These are phyloP conservation scores for Drosophila pseudotalamancana DNA, from an alignment of 2,888 invertebrate species.

Conservation along the genomic window DNA sequence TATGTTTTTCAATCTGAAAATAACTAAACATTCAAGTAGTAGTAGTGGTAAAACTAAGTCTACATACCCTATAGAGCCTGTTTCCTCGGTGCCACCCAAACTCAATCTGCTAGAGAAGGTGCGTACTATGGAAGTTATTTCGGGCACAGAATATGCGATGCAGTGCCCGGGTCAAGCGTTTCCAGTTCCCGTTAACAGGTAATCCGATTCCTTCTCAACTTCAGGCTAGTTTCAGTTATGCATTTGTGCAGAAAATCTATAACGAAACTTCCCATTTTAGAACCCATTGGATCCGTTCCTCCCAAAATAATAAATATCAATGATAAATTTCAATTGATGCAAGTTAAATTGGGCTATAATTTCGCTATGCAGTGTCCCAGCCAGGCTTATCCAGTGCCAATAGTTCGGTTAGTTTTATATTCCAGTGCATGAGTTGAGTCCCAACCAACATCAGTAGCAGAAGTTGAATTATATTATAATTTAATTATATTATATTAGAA, in stretches of 20 bases:
- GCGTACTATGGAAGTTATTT: constrained; percentile 85
- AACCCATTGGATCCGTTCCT: constrained; percentile 85
- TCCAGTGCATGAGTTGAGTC: neutral
- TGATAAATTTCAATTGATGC: constrained; percentile 81
- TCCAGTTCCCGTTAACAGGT: constrained; percentile 86
- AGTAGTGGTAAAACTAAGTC: neutral
- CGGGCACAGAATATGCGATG: constrained; percentile 86
- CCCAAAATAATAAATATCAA: constrained; percentile 87
- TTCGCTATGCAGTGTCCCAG: constrained; percentile 90
- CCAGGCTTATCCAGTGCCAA: constrained; percentile 90
- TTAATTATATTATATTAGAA: constrained; percentile 66
- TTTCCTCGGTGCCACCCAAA: constrained; percentile 86
- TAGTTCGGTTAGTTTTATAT: constrained; percentile 86
- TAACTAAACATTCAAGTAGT: constrained; percentile 68
- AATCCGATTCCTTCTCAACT: constrained; percentile 88
- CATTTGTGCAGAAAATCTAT: neutral
- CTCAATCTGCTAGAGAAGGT: constrained; percentile 88
- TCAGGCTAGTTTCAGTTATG: constrained; percentile 88
- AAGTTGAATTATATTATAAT: neutral
- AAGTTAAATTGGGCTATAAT: constrained; percentile 77
- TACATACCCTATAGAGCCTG: constrained; percentile 83
- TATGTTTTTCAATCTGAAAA: constrained; percentile 82
- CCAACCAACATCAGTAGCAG: constrained; percentile 34
- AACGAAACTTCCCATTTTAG: constrained; percentile 59
- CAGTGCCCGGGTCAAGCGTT: constrained; percentile 91